A percentile compares a stretch with the other conserved stretches of the same genome.
Conservation (phyloP, 2,113 vertebrate species). For the Drymodes brunneopygia region DNA sequence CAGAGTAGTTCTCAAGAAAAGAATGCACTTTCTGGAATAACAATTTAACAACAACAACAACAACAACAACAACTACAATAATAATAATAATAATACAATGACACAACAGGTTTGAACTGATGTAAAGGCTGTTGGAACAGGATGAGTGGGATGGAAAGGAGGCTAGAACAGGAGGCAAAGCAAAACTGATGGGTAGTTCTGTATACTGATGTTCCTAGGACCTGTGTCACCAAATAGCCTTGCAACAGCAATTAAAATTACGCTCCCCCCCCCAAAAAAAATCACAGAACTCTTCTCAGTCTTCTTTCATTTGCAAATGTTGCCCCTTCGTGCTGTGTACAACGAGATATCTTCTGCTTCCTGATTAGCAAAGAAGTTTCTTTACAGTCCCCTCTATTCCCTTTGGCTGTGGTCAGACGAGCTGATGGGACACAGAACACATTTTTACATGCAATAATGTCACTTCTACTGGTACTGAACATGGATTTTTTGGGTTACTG, state of each 20-base stretch:
- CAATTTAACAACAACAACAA: neutral
- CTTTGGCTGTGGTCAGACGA: neutral
- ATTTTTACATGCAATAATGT: neutral
- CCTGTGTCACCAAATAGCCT: neutral
- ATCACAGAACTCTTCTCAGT: neutral
- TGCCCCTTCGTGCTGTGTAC: neutral
- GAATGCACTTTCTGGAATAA: neutral
- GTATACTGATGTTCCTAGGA: neutral
- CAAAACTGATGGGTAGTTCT: neutral
- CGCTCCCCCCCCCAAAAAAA: neutral
- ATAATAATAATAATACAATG: no score
- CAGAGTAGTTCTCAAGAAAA: neutral
- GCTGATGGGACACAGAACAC: neutral
- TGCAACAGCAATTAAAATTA: neutral
- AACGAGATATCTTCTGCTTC: neutral
- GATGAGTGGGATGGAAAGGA: neutral
- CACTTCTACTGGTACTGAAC: neutral
- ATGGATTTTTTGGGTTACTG: neutral
- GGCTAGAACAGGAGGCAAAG: neutral
- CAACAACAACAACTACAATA: no score
- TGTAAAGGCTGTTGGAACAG: neutral
- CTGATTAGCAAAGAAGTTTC: neutral
- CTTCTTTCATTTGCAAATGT: neutral
- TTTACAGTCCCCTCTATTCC: neutral
- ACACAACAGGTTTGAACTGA: neutral